A percentile compares a stretch with the other conserved stretches of the same genome.
Evolutionary conservation across 1,140 invertebrate species (phyloP).

Genomic region (Catajapyx aquilonaris): DNA sequence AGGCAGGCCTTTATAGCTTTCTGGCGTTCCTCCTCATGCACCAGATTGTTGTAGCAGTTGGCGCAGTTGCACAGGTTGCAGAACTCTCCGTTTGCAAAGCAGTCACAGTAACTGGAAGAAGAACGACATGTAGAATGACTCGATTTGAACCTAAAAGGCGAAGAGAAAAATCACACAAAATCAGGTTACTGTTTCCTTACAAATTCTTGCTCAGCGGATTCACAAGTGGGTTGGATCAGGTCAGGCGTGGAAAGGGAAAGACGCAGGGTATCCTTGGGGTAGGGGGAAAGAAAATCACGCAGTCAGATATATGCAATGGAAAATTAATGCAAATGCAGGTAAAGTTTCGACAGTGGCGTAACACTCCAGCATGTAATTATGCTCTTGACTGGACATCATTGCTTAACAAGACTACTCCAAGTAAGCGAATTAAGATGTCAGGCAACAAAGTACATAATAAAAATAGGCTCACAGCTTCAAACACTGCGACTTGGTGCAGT

Average conservation of each 20-base stretch:
- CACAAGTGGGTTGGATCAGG: too few species aligned
- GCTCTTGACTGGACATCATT: background rate
- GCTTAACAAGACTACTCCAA: background rate
- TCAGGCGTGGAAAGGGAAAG: too few species aligned
- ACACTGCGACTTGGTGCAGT: conserved; percentile 98
- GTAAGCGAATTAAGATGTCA: background rate
- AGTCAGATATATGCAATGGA: background rate
- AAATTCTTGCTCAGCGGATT: too few species aligned
- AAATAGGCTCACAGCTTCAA: conserved; percentile 60
- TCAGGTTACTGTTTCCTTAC: too few species aligned
- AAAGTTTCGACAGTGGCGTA: background rate
- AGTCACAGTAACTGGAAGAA: conserved; percentile 78
- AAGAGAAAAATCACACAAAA: too few species aligned
- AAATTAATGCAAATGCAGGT: background rate
- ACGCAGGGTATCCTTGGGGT: too few species aligned
- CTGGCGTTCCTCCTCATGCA: conserved; percentile 86
- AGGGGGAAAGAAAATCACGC: too few species aligned
- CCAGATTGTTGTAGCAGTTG: conserved; percentile 92
- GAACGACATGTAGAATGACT: background rate
- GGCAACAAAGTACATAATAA: background rate
- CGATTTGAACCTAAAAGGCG: too few species aligned
- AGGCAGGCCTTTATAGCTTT: conserved; percentile 80
- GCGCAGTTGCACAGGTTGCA: conserved; percentile 96
- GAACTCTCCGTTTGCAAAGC: conserved; percentile 99
- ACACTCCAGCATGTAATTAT: background rate